A percentile compares a stretch with the other conserved stretches of the same genome.
Evolutionary conservation across 2,113 vertebrate species (phyloP).

Genomic region (Panurus biarmicus): DNA sequence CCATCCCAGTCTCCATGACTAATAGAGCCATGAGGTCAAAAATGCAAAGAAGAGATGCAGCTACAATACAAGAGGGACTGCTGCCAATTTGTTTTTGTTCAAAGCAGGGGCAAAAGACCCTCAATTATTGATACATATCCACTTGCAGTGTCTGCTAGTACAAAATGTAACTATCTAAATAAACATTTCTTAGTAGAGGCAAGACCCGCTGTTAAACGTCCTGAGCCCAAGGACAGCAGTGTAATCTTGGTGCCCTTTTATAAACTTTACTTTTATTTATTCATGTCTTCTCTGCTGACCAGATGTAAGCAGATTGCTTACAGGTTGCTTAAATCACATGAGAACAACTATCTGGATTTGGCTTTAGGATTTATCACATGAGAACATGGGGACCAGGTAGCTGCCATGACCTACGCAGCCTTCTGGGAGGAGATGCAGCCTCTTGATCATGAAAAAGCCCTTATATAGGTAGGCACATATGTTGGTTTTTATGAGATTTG

Average conservation of each 20-base stretch:
- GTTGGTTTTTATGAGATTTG: neutral
- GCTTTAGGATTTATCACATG: neutral
- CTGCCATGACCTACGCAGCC: neutral
- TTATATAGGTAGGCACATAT: accelerated
- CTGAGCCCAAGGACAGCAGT: neutral
- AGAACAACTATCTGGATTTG: neutral
- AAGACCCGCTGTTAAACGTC: neutral
- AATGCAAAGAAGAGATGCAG: neutral
- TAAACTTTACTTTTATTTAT: neutral
- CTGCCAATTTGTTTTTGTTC: neutral
- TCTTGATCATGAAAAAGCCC: neutral
- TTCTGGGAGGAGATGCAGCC: neutral
- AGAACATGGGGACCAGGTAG: neutral
- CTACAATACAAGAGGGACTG: neutral
- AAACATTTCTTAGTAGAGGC: neutral
- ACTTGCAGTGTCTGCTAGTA: neutral
- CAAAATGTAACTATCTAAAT: neutral
- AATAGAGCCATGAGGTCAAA: neutral
- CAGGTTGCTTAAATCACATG: neutral
- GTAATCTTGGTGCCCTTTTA: neutral
- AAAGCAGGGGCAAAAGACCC: neutral
- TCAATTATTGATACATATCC: neutral
- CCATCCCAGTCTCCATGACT: neutral
- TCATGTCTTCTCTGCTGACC: neutral
- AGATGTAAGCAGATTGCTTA: neutral